Evolutionary conservation across 37 sponge, comb jelly and placozoan genomes (phyloP).

Genomic region (Crambe crambe): DNA sequence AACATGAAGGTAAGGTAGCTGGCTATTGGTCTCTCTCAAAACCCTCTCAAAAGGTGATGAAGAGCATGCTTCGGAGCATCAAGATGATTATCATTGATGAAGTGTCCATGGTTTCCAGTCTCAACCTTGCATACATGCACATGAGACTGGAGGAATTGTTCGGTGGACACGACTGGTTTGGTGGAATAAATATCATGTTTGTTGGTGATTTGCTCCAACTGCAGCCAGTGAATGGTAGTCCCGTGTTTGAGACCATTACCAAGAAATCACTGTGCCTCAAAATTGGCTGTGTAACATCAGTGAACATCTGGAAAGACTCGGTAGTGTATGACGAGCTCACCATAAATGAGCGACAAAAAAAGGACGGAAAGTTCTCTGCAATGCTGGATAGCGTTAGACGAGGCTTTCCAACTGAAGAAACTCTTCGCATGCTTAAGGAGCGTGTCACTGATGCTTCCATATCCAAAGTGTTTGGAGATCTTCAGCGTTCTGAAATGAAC

Average conservation of each 20-base stretch:
- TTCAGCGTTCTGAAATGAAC: no score
- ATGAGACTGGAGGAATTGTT: neutral
- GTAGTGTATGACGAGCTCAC: conserved; percentile 58
- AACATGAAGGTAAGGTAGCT: no score
- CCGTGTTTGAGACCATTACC: conserved; percentile 33
- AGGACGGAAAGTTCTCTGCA: conserved; percentile 20
- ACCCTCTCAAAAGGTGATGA: neutral
- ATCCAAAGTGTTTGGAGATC: neutral
- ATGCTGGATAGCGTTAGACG: conserved; percentile 40
- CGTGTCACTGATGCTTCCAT: no score
- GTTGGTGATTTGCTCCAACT: conserved; percentile 64
- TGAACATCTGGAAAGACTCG: conserved; percentile 68
- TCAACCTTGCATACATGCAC: no score
- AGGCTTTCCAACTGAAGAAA: no score
- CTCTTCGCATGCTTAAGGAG: no score
- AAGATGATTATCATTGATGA: no score
- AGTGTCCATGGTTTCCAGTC: no score
- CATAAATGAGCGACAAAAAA: conserved; percentile 70
- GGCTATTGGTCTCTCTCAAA: neutral
- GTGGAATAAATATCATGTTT: conserved; percentile 20
- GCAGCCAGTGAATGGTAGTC: conserved; percentile 40
- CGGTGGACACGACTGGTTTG: neutral
- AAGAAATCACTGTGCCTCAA: no score
- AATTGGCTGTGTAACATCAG: conserved; percentile 40
- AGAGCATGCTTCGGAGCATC: no score